Base-by-base conservation (phyloP, 2,113 vertebrate species). In the Cheilinus undulatus region DNA sequence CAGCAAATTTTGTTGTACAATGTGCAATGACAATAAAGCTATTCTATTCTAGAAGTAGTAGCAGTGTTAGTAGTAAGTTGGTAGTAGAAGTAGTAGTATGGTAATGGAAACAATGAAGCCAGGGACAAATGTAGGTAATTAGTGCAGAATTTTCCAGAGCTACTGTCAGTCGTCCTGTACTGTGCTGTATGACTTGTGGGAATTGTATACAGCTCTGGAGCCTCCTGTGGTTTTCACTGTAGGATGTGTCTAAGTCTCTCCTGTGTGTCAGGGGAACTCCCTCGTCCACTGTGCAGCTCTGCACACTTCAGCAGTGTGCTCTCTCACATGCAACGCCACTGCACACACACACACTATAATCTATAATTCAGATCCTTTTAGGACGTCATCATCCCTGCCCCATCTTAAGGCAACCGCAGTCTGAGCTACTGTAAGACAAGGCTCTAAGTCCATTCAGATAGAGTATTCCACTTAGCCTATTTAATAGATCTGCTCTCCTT, bases 321-420 rank as follows among this genome's bases (percentile, higher is more conserved):
- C 45, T 42, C 73, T 75, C 58, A 56, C 64, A 75, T 71, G 72
- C 75, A 50, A 70, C 50, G 5, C 9, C 67, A 36, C 76, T 53
- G 38, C 20, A 78, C 46, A 54, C 73, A 81, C 74, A 78, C 80
- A 80, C 78, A 75, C 76, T 14, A 49, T 80, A 76, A 89, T 90
- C 76, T 89, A 88, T 89, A 78, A 89, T 91, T 90, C 66, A 88
- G 75, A 82, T 82, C 61, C 73, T 78, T 48, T 30, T 20, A 75
- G 52, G 9, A 53, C 61, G 75, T 88, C 88, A 85, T 82, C 78
- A 78, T 80, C 80, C 77, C 68, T 65, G 58, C 67, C 67, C 58
- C 34, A 61, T 58, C 71, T 85, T 88, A 85, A 87, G 78, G 83
- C 84, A 80, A 38, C 64, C 9, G 56, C 73, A 56, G 63, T 57